Evolutionary conservation across 2,113 vertebrate genomes (phyloP), one percentile per base, ranked within the genome.

Genomic region (Entelurus aequoreus): DNA sequence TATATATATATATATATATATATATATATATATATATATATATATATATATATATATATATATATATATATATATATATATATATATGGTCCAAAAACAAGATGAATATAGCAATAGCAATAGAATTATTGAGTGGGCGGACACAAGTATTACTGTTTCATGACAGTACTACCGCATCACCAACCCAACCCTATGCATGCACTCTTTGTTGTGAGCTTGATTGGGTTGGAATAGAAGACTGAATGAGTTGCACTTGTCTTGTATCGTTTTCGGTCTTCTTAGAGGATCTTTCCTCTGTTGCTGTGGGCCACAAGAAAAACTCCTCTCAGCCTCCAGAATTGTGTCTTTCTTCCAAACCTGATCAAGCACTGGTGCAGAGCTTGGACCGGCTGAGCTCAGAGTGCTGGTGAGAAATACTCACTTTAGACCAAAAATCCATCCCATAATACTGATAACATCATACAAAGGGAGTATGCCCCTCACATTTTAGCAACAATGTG

Each of bases 281-380:
- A 94, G 93, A 87, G 63, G 93, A 93, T 60, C 16, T 84, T 13
- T 80, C 88, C 60, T 57, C 80, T 12, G 86, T 76, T 50, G 38
- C 71, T 5, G 42, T 59, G 66, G 72, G 84, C 46, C 86, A 84
- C 46, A 91, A 77, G 70, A 94, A 78, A 86, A 93, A 92, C 56
- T 66, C 84, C 13, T 80, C 89, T n/a, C 92, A 93, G 57, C 85
- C 89, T 0, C 72, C 79, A 0, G 92, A 93, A 19, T 77, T 93
- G 57, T 86, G 88, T 53, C 92, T 93, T 1, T 91, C 95, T 66
- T 80, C 91, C 12, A 93, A 91, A 61, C 95, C 96, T 0, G 93
- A 98, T 6, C 6, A 72, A 1, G 92, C 88, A 0, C 81, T 99
- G 63, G 69, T 82, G 0, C 93, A 95, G 74, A 94, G 93, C 8